Percentiles rank a stretch among this genome's conserved stretches.
Evolutionary conservation across 2,797 vertebrate genomes (phyloP).

Genomic region (Limosa lapponica): DNA sequence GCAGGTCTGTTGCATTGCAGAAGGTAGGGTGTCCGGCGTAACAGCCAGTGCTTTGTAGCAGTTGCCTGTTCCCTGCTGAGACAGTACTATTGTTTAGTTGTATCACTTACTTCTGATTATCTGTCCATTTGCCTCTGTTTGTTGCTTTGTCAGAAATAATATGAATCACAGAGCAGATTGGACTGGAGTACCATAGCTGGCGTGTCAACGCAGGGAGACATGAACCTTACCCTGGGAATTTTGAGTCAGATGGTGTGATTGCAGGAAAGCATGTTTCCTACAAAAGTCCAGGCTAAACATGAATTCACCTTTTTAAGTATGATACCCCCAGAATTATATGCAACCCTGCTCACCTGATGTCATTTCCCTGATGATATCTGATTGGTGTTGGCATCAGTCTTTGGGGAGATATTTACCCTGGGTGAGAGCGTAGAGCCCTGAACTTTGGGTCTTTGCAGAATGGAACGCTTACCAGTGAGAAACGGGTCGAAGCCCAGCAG

Average conservation of each 20-base stretch:
- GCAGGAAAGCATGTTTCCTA: not conserved
- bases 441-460: not conserved
- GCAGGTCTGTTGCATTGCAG: not conserved
- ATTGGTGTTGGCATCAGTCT: accelerated
- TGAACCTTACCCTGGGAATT: not conserved
- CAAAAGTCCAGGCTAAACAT: not conserved
- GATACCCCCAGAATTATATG: not conserved
- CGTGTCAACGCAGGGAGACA: accelerated
- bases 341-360: not conserved
- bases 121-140: not conserved
- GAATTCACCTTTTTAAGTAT: not conserved
- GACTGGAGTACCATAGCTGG: not conserved
- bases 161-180: not conserved
- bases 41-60: not conserved
- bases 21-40: not conserved
- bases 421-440: not conserved
- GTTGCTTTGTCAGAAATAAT: not conserved
- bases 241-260: not conserved
- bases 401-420: not conserved
- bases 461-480: not conserved
- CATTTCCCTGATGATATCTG: not conserved
- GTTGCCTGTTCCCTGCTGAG: not conserved
- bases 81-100: not conserved
- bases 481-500: not conserved
- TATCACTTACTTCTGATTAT: not conserved